Conservation (phyloP, 2,888 invertebrate species). For the Lepidonotus clava region DNA sequence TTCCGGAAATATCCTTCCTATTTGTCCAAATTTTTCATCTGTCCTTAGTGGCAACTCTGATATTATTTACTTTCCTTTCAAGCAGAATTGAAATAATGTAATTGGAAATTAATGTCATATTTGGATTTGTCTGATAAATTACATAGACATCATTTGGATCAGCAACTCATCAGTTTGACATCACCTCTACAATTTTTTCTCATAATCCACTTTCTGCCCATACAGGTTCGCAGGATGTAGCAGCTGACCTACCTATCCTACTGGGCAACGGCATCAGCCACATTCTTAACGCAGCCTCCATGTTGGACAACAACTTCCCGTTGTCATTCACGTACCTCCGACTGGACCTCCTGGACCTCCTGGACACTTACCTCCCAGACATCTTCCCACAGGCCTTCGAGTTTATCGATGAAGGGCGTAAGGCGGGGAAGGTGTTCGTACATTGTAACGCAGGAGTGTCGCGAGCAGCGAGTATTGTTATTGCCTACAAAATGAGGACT, state of each 20-base stretch:
- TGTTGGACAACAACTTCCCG: conserved; percentile 77
- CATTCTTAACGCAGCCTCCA: conserved; percentile 87
- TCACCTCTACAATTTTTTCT: no score
- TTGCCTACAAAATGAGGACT: conserved; percentile 88
- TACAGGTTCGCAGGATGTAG: conserved; percentile 94
- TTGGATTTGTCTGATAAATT: no score
- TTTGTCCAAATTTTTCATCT: no score
- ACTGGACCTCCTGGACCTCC: conserved; percentile 83
- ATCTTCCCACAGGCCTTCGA: conserved; percentile 82
- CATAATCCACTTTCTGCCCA: no score
- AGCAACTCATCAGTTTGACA: no score
- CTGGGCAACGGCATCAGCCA: conserved; percentile 85
- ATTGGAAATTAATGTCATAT: no score
- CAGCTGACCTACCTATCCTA: conserved; percentile 84
- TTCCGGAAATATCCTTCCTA: no score
- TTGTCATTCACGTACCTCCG: conserved; percentile 83
- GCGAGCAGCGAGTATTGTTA: conserved; percentile 88
- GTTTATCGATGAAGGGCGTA: conserved; percentile 84
- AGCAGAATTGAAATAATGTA: no score
- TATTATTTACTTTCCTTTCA: no score
- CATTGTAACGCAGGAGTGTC: conserved; percentile 97
- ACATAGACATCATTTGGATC: no score
- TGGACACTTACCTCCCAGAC: conserved; percentile 73
- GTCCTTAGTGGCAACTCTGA: no score
- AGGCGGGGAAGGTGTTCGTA: conserved; percentile 85